Evolutionary conservation across 2,888 invertebrate genomes (phyloP).

Genomic region (Spatulosminthurus flaviceps): DNA sequence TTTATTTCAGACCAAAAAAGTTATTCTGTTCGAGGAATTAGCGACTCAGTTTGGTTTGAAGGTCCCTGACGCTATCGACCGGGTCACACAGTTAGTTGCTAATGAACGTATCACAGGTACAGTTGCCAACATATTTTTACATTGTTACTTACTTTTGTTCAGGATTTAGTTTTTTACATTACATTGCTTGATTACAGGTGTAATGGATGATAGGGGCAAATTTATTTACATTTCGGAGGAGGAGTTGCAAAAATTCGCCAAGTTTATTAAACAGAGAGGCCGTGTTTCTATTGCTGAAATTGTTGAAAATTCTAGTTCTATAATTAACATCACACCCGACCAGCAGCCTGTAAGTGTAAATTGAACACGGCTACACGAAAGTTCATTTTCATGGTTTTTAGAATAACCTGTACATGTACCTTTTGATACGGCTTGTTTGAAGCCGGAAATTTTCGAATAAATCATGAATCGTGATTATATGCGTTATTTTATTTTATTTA

Average conservation of each 20-base stretch:
- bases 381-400: no score
- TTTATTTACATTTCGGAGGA: constrained; percentile 95
- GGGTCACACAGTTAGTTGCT: constrained; percentile 84
- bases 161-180: constrained; percentile 1
- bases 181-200: no score
- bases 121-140: neutral
- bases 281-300: constrained; percentile 92
- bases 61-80: constrained; percentile 85
- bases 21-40: constrained; percentile 91
- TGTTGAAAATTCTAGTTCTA: constrained; percentile 90
- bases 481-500: no score
- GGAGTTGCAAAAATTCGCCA: constrained; percentile 91
- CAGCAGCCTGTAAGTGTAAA: neutral
- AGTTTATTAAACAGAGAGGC: constrained; percentile 93
- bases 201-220: constrained; percentile 98
- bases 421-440: no score
- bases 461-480: no score
- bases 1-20: constrained; percentile 77
- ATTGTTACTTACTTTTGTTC: no score
- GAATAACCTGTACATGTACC: no score
- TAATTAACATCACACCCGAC: constrained; percentile 80
- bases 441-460: no score
- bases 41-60: constrained; percentile 91
- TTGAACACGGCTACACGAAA: neutral
- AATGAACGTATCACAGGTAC: constrained; percentile 82